Conservation (phyloP, 2,113 vertebrate species). For the Pachypanchax playfairii region DNA sequence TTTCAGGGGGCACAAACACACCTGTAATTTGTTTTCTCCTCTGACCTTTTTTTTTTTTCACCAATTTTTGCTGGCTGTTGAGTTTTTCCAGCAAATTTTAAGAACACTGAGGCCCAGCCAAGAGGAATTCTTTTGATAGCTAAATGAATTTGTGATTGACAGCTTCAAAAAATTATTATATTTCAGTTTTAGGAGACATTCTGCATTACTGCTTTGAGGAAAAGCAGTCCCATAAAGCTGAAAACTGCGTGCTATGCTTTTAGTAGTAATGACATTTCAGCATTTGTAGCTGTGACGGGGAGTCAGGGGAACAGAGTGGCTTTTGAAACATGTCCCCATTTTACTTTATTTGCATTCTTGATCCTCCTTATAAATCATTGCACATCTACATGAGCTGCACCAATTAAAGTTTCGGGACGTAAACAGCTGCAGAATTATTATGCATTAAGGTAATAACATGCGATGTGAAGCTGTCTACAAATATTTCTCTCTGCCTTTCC, state of each 20-base stretch:
- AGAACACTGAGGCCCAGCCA: conserved; percentile 1
- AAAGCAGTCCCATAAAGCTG: conserved; percentile 19
- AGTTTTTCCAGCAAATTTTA: conserved; percentile 9
- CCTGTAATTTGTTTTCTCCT: conserved; percentile 39
- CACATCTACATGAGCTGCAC: conserved; percentile 51
- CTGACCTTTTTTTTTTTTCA: conserved; percentile 1
- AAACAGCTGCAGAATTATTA: conserved; percentile 67
- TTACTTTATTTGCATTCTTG: conserved; percentile 55
- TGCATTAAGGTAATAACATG: conserved; percentile 59
- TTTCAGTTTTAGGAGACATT: conserved; percentile 41
- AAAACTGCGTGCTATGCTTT: conserved; percentile 47
- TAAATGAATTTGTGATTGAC: conserved; percentile 39
- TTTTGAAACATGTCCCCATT: conserved; percentile 47
- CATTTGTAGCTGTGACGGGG: conserved; percentile 7
- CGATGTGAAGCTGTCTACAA: conserved; percentile 53
- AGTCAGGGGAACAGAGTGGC: conserved; percentile 28
- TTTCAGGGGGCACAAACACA: conserved; percentile 39
- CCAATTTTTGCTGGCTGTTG: not conserved
- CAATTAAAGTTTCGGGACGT: conserved; percentile 57
- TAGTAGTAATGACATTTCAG: conserved; percentile 43
- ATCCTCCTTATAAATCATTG: conserved; percentile 56
- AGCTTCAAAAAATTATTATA: conserved; percentile 26
- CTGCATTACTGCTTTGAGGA: conserved; percentile 18
- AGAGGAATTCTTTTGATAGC: conserved; percentile 14
- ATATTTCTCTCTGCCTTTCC: conserved; percentile 44